Conservation (phyloP, 2,888 invertebrate species). For the Temnothorax rugatulus region DNA sequence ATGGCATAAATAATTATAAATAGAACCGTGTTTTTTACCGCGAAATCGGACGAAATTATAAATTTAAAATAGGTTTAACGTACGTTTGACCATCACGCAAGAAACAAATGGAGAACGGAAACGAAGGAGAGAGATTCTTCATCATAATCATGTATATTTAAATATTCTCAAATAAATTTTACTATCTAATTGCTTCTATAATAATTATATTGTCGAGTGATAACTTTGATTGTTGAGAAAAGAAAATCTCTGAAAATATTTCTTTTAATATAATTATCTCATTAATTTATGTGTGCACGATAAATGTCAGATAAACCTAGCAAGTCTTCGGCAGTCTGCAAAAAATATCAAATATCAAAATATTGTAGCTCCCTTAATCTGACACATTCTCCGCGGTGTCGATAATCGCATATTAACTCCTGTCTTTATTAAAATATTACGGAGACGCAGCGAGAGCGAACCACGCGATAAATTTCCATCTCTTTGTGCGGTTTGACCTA, state of each 20-base stretch:
- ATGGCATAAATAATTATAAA: no score
- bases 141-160: no score
- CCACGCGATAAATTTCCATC: not conserved
- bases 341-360: no score
- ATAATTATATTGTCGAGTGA: not conserved
- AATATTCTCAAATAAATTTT: not conserved
- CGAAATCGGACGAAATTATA: no score
- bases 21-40: no score
- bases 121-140: no score
- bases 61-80: no score
- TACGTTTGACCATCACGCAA: no score
- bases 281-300: not conserved
- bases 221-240: not conserved
- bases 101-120: no score
- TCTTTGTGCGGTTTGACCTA: not conserved
- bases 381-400: not conserved
- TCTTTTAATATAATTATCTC: not conserved
- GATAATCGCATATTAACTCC: slow-evolving; percentile 6
- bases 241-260: not conserved
- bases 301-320: not conserved
- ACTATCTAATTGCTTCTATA: not conserved
- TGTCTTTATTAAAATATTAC: not conserved
- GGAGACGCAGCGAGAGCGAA: not conserved
- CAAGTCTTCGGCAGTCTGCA: not conserved
- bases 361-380: not conserved